Conservation (phyloP, 2,888 invertebrate species). For the Stenotaenia linearis region DNA sequence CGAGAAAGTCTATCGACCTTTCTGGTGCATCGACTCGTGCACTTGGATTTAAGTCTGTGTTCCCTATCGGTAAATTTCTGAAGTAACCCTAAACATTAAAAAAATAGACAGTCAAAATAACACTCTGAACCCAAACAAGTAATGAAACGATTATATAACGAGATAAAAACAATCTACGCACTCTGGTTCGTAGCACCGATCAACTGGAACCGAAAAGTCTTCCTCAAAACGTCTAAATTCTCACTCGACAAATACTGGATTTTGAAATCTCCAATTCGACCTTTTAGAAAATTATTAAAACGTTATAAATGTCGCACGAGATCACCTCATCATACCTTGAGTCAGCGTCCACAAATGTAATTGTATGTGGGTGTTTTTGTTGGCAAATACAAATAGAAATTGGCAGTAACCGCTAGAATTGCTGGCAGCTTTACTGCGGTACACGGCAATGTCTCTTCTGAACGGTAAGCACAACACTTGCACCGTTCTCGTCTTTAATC, state of each 20-base stretch:
- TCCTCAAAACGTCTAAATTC: not conserved
- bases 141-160: not conserved
- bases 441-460: not conserved
- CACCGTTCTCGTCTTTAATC: not conserved
- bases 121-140: not conserved
- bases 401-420: slow-evolving; percentile 10
- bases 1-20: not conserved
- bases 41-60: not conserved
- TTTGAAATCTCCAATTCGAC: not conserved
- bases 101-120: not conserved
- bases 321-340: not conserved
- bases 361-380: not conserved
- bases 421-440: slow-evolving; percentile 20
- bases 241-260: slow-evolving; percentile 6
- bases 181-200: not conserved
- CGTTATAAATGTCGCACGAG: not conserved
- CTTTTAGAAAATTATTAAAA: not conserved
- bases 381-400: slow-evolving; percentile 22
- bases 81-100: not conserved
- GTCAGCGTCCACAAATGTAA: slow-evolving; percentile 6
- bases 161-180: not conserved
- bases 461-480: not conserved
- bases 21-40: not conserved
- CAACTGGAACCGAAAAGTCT: slow-evolving; percentile 1
- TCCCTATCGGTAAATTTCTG: not conserved